phyloP scores from a whole-genome alignment of 2,888 invertebrate genomes.

The Frankliniella fusca region DNA sequence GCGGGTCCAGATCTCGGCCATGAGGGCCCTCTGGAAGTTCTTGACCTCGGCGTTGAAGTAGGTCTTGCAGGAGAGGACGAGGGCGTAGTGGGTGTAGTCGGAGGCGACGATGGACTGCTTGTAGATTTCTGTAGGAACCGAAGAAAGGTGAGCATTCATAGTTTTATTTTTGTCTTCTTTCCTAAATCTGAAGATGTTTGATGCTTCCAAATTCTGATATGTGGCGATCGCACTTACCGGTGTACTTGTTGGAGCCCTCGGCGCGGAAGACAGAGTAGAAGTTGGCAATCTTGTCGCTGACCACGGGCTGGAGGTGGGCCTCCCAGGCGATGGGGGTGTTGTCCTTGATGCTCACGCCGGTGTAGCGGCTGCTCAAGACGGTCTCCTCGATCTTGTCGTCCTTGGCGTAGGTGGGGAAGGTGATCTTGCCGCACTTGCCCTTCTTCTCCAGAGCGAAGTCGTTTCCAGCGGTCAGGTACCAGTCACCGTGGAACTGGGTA shows the following conservation, averaged over 20 bases:
- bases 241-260: conserved; percentile 63
- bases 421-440: neutral
- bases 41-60: neutral
- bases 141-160: too few relatives aligned
- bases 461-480: neutral
- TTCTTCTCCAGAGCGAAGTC: neutral
- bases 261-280: neutral
- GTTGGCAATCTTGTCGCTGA: neutral
- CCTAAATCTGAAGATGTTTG: too few relatives aligned
- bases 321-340: neutral
- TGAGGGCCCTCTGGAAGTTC: neutral
- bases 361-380: neutral
- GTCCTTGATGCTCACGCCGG: neutral
- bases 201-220: neutral
- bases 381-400: neutral
- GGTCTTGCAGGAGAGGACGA: neutral
- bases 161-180: too few relatives aligned
- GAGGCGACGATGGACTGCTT: neutral
- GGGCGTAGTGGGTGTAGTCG: conserved; percentile 3
- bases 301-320: neutral
- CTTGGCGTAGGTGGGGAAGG: neutral
- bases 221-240: conserved; percentile 51
- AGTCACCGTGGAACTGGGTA: neutral
- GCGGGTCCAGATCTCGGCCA: conserved; percentile 18
- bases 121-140: conserved; percentile 7